A percentile compares a stretch with the other conserved stretches of the same genome.
Conservation (phyloP, 2,888 invertebrate species). For the Hirtodrosophila cameraria region DNA sequence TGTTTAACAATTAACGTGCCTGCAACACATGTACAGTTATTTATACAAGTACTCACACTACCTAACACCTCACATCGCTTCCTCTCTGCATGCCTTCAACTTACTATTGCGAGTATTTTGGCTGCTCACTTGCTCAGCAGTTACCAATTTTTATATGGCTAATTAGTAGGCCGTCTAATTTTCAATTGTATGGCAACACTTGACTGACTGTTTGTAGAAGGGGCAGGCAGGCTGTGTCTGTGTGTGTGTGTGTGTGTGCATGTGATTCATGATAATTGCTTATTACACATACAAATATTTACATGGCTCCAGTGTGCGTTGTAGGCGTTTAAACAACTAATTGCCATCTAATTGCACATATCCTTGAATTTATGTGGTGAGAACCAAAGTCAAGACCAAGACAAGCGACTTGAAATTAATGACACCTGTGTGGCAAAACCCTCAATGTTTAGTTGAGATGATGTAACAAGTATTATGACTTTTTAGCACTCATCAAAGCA, state of each 20-base stretch:
- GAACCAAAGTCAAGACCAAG: conserved; percentile 14
- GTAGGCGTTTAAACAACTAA: conserved; percentile 55
- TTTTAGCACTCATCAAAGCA: background rate
- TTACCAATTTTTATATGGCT: conserved; percentile 55
- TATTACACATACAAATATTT: conserved; percentile 66
- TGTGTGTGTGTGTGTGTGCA: conserved; percentile 12
- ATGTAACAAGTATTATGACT: no score
- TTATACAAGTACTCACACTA: conserved; percentile 53
- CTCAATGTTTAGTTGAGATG: background rate
- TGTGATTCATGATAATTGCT: conserved; percentile 81
- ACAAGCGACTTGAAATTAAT: conserved; percentile 28
- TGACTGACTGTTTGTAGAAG: conserved; percentile 13
- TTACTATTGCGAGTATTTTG: conserved; percentile 34
- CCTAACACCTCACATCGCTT: background rate
- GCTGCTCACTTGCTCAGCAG: conserved; percentile 9
- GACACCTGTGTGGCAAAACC: conserved; percentile 21
- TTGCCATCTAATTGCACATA: conserved; percentile 60
- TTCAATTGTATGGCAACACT: conserved; percentile 32
- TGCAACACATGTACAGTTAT: conserved; percentile 81
- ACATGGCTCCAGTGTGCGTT: conserved; percentile 27
- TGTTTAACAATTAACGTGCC: conserved; percentile 82
- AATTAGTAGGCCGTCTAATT: conserved; percentile 51
- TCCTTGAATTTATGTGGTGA: conserved; percentile 51
- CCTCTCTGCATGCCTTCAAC: background rate
- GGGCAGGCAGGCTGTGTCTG: conserved; percentile 21